Percentiles rank a stretch among this genome's conserved stretches.
Conservation (phyloP, 2,888 invertebrate genomes). For the Herminia tarsipennalis region DNA sequence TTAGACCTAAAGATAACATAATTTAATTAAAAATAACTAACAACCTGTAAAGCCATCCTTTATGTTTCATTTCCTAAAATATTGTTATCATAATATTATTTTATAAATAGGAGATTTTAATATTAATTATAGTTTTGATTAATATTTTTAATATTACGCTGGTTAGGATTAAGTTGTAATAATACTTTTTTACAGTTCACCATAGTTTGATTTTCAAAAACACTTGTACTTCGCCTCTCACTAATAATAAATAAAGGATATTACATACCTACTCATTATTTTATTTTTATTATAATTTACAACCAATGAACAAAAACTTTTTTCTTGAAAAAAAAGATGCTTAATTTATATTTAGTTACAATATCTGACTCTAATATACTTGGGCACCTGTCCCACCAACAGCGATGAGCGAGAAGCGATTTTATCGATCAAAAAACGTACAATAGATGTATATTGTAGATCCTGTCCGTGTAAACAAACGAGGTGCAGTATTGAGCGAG, state of each 20-base stretch:
- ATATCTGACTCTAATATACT: too few species aligned
- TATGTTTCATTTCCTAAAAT: constrained; percentile 38
- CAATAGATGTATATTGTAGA: too few species aligned
- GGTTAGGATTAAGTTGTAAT: constrained; percentile 53
- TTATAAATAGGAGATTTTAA: constrained; percentile 39
- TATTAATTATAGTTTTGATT: constrained; percentile 31
- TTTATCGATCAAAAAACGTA: too few species aligned
- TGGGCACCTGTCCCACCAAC: too few species aligned
- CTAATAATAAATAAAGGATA: constrained; percentile 68
- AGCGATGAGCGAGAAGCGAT: too few species aligned
- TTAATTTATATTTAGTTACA: too few species aligned
- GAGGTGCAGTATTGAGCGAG: too few species aligned
- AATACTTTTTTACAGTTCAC: constrained; percentile 44
- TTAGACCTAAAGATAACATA: constrained; percentile 33
- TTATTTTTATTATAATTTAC: constrained; percentile 47
- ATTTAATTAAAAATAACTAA: constrained; percentile 26
- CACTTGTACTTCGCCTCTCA: constrained; percentile 70
- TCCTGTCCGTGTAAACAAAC: too few species aligned
- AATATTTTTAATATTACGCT: constrained; percentile 33
- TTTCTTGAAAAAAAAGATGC: too few species aligned
- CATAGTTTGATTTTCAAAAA: constrained; percentile 41
- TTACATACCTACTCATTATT: constrained; percentile 49
- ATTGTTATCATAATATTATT: constrained; percentile 54
- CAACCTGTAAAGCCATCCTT: constrained; percentile 50
- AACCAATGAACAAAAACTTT: too few species aligned